phyloP scores from a whole-genome alignment of 1,140 invertebrate species.

The Drosophila seguyi region DNA sequence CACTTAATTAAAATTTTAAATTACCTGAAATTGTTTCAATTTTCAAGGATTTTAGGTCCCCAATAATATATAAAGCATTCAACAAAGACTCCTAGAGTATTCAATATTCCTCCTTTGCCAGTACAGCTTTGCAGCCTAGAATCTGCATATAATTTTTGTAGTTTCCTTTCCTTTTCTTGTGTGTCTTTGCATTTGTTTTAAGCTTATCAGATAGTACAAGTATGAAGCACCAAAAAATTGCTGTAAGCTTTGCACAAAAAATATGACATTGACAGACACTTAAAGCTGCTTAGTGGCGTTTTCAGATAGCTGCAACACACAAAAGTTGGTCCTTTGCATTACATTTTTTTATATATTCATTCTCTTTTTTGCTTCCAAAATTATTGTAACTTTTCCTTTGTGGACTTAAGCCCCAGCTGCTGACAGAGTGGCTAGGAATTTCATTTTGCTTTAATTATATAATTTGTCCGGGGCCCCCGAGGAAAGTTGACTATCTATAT shows the following conservation, averaged over 20 bases:
- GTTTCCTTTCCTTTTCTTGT: slow-evolving; percentile 24
- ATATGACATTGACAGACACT: slow-evolving; percentile 82
- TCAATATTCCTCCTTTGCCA: not conserved
- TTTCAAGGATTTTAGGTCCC: not conserved
- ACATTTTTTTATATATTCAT: slow-evolving; percentile 5
- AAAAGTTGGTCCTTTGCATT: slow-evolving; percentile 66
- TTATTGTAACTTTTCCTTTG: slow-evolving; percentile 50
- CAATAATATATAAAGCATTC: not conserved
- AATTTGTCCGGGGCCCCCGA: slow-evolving; percentile 49
- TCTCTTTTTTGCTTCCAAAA: not conserved
- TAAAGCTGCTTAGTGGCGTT: slow-evolving; percentile 77
- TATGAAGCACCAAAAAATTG: slow-evolving; percentile 63
- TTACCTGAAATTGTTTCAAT: not conserved
- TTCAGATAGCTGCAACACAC: slow-evolving; percentile 37
- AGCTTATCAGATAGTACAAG: slow-evolving; percentile 64
- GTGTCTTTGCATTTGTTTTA: slow-evolving; percentile 67
- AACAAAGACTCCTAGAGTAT: not conserved
- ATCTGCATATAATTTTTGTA: slow-evolving; percentile 21
- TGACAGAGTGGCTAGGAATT: slow-evolving; percentile 49
- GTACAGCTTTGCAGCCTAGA: not conserved
- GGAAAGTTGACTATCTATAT: slow-evolving; percentile 20
- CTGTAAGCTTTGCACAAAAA: slow-evolving; percentile 71
- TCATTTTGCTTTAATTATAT: slow-evolving; percentile 72
- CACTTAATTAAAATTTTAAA: no score
- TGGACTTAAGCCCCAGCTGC: slow-evolving; percentile 54